phyloP scores from a whole-genome alignment of 2,888 invertebrate genomes.

The Metallyticus violacea region DNA sequence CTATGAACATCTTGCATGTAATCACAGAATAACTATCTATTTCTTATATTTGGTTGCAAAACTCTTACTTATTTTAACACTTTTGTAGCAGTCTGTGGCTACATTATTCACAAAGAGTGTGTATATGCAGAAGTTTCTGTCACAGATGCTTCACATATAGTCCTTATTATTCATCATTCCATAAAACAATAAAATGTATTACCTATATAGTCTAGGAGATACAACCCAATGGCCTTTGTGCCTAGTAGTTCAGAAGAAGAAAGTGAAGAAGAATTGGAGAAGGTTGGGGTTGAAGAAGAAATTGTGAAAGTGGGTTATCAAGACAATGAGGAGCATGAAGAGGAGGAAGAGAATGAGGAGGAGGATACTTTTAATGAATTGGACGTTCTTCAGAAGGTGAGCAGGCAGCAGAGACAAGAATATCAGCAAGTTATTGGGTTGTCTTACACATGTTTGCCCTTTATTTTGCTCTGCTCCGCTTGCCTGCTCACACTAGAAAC shows the following conservation, averaged over 20 bases:
- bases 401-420: background rate
- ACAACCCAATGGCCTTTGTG: conserved; percentile 32
- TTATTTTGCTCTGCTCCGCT: background rate
- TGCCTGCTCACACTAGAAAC: background rate
- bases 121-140: background rate
- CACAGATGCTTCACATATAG: background rate
- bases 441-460: background rate
- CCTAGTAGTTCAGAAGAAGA: conserved; percentile 34
- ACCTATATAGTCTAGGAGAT: conserved; percentile 31
- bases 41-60: too few species aligned
- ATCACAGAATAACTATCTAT: too few species aligned
- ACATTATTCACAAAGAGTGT: background rate
- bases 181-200: conserved; percentile 11
- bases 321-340: conserved; percentile 40
- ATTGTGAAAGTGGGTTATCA: background rate
- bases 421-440: background rate
- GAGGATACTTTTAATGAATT: conserved; percentile 38
- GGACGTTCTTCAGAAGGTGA: conserved; percentile 28
- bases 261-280: conserved; percentile 43
- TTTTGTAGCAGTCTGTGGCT: too few species aligned
- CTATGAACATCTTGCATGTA: too few species aligned
- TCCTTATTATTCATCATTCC: background rate
- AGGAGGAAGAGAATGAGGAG: conserved; percentile 49
- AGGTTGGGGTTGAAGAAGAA: conserved; percentile 47
- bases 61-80: too few species aligned